Conservation (phyloP, 2,797 vertebrate genomes). For the Peromyscus nudipes region DNA sequence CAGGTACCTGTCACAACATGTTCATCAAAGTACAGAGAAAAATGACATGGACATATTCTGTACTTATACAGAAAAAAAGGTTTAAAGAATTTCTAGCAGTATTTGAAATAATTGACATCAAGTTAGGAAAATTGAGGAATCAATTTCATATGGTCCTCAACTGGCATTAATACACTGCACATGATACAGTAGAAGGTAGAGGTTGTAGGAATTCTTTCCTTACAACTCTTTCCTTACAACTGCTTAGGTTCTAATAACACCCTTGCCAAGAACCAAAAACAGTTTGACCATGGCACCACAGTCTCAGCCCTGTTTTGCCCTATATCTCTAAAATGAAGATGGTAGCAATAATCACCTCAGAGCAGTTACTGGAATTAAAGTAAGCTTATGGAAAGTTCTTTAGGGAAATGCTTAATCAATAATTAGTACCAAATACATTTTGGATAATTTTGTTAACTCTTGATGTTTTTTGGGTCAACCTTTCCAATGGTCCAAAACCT, state of each 20-base stretch:
- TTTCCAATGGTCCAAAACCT: neutral
- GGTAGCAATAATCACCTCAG: neutral
- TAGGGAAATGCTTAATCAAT: neutral
- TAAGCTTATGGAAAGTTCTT: neutral
- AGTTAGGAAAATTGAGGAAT: constrained; percentile 46
- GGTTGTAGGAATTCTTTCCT: neutral
- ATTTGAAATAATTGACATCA: constrained; percentile 29
- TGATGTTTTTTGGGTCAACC: neutral
- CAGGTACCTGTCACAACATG: neutral
- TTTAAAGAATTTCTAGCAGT: constrained; percentile 38
- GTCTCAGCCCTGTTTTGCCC: neutral
- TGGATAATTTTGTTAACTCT: constrained; percentile 52
- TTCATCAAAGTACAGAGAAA: constrained; percentile 53
- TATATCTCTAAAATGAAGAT: constrained; percentile 4
- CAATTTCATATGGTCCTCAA: neutral
- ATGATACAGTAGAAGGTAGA: neutral
- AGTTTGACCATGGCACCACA: neutral
- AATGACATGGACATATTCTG: neutral
- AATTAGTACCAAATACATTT: neutral
- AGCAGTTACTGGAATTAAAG: neutral
- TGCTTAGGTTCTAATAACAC: neutral
- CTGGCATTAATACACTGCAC: neutral
- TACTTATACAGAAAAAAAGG: neutral
- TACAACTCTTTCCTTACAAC: neutral
- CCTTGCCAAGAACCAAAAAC: neutral